Evolutionary conservation across 2,888 invertebrate species (phyloP).

Genomic region (Anarsia innoxiella): DNA sequence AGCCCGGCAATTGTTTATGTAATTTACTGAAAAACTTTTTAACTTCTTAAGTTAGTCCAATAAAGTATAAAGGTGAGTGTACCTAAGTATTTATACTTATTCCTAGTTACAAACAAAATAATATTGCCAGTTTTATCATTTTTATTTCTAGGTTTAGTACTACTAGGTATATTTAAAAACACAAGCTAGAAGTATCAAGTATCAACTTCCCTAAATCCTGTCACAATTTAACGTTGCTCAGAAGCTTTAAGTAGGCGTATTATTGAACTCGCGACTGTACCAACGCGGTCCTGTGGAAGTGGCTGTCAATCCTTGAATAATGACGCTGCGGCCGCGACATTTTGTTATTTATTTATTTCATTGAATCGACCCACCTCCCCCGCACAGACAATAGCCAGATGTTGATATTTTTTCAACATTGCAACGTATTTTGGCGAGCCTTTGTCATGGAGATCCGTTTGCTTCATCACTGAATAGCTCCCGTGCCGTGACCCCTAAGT

Average conservation of each 20-base stretch:
- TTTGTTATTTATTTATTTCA: slow-evolving; percentile 68
- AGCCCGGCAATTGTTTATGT: too few relatives aligned
- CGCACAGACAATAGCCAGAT: slow-evolving; percentile 65
- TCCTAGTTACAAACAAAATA: too few relatives aligned
- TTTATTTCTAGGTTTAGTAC: too few relatives aligned
- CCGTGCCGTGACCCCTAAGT: neutral
- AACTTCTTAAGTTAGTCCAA: too few relatives aligned
- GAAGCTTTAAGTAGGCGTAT: slow-evolving; percentile 69
- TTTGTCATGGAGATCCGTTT: slow-evolving; percentile 37
- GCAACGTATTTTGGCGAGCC: slow-evolving; percentile 67
- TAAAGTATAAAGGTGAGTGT: too few relatives aligned
- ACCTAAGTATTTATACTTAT: too few relatives aligned
- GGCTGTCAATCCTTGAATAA: slow-evolving; percentile 73
- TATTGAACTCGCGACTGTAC: slow-evolving; percentile 52
- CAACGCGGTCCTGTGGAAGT: slow-evolving; percentile 58
- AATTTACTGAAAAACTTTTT: too few relatives aligned
- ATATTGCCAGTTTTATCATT: too few relatives aligned
- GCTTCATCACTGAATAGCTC: slow-evolving; percentile 23
- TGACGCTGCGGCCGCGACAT: slow-evolving; percentile 70
- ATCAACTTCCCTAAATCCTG: neutral
- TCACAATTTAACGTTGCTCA: slow-evolving; percentile 29
- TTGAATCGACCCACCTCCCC: slow-evolving; percentile 49
- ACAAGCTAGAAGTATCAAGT: neutral
- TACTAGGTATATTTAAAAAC: neutral
- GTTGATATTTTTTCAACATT: slow-evolving; percentile 68